Evolutionary conservation across 2,888 invertebrate species (phyloP), one percentile per base, ranked within the genome.

Genomic region (Panorpa germanica): DNA sequence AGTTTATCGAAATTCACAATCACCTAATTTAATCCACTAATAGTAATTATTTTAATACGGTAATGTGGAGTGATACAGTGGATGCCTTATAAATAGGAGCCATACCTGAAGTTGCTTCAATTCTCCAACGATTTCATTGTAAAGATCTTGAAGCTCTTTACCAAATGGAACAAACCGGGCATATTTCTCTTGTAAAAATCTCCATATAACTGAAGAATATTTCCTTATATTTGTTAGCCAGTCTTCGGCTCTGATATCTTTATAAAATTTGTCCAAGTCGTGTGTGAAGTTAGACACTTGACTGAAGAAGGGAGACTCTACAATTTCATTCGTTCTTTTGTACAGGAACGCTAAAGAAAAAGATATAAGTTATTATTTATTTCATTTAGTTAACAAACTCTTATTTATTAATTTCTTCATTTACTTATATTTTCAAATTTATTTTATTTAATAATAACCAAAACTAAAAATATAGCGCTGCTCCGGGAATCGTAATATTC

Each of bases 231-330:
- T 82, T 0, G 76, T 76, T 14, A 82, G 58, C 1, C 78, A 61
- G 42, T 82, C 82, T 45, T 83, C 76, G 33, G 70, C 67, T 28
- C 70, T 65, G 5, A 85, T 61, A 42, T 85, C 83, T 32, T 70
- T 70, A 48, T 82, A 83, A 28, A 85, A 62, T 32, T 63, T 65
- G 45, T 85, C 83, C 37, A 83, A 55, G 45, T 85, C 81, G 40
- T 77, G 76, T 0, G 80, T 76, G 40, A 85, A 71, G 34, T 77
- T 73, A 2, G 77, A 66, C 8, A 83, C 72, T 41, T 75, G 73
- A 39, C 72, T 73, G 45, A 81, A 85, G 42, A 82, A 83, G 0
- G 78, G 76, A 1, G 80, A 78, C 29, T 72, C 73, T 2, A 81
- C 71, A 35, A 86, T 52, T 45, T 83, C 82, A 35, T 72, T 75